These are phyloP conservation scores for Eptatretus burgeri DNA, from an alignment of 2,113 vertebrate species.

Conservation along the genomic window DNA sequence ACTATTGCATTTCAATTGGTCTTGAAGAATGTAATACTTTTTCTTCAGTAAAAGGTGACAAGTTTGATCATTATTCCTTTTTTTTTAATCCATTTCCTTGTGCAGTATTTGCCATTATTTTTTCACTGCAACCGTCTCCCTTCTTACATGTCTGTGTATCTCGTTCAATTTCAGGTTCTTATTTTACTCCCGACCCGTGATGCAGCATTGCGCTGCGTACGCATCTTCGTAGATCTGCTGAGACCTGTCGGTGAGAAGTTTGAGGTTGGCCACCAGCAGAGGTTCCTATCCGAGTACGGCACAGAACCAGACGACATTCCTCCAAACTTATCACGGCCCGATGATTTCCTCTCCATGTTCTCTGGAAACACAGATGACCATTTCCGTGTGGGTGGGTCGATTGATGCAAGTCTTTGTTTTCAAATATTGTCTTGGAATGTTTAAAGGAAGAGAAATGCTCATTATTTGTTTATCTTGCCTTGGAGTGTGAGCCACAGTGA, in stretches of 20 bases:
- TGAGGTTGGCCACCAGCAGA: conserved; percentile 65
- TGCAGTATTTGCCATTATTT: neutral
- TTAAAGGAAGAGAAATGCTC: neutral
- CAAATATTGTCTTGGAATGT: neutral
- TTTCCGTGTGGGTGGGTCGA: conserved; percentile 49
- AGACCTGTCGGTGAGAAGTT: conserved; percentile 37
- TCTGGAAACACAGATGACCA: conserved; percentile 81
- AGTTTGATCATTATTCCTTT: no score
- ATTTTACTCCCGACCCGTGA: conserved; percentile 64
- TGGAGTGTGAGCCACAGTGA: no score
- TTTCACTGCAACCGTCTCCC: neutral
- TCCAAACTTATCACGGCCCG: conserved; percentile 40
- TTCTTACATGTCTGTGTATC: neutral
- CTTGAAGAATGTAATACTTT: no score
- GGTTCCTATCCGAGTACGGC: conserved; percentile 62
- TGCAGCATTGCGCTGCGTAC: conserved; percentile 35
- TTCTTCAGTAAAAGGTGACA: no score
- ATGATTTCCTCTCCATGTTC: conserved; percentile 59
- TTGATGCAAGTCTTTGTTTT: no score
- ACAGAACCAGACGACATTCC: conserved; percentile 32
- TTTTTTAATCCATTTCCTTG: no score
- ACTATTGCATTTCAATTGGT: no score
- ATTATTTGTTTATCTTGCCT: no score
- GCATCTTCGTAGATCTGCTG: conserved; percentile 41
- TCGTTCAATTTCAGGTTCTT: conserved; percentile 25